These are phyloP conservation scores for Centropristis striata DNA, from an alignment of 2,113 vertebrate genomes.

Conservation along the genomic window DNA sequence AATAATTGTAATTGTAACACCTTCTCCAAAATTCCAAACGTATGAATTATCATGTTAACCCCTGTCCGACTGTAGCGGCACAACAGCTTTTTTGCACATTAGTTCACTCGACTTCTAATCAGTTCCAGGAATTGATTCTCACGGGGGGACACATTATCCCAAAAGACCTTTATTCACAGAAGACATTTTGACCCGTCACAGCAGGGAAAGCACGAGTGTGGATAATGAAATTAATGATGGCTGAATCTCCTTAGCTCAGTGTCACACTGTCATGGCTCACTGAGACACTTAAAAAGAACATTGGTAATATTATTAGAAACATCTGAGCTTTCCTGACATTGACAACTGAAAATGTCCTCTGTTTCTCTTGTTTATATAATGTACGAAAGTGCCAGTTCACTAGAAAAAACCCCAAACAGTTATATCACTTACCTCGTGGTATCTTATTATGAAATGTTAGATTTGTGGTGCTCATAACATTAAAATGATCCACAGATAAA, in stretches of 20 bases:
- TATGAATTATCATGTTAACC: not conserved
- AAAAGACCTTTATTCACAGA: not conserved
- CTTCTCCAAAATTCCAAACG: not conserved
- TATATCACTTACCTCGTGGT: not conserved
- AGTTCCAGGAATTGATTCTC: not conserved
- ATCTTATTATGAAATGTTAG: not conserved
- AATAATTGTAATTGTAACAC: not conserved
- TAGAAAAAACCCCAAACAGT: not conserved
- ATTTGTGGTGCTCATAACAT: too few relatives aligned
- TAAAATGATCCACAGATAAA: too few relatives aligned
- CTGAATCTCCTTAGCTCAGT: not conserved
- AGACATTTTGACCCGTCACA: conserved; percentile 23
- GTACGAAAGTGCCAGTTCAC: not conserved
- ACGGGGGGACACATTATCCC: not conserved
- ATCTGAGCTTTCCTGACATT: not conserved
- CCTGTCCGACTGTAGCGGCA: not conserved
- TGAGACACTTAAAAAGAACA: not conserved
- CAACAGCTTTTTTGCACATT: too few relatives aligned
- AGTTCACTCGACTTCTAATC: not conserved
- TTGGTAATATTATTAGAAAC: not conserved
- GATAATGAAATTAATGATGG: not conserved
- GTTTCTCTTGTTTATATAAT: not conserved
- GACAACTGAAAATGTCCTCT: not conserved
- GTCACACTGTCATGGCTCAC: not conserved
- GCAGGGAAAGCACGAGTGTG: not conserved